Conservation (phyloP, 2,797 vertebrate species). For the Neoniphon sammara region DNA sequence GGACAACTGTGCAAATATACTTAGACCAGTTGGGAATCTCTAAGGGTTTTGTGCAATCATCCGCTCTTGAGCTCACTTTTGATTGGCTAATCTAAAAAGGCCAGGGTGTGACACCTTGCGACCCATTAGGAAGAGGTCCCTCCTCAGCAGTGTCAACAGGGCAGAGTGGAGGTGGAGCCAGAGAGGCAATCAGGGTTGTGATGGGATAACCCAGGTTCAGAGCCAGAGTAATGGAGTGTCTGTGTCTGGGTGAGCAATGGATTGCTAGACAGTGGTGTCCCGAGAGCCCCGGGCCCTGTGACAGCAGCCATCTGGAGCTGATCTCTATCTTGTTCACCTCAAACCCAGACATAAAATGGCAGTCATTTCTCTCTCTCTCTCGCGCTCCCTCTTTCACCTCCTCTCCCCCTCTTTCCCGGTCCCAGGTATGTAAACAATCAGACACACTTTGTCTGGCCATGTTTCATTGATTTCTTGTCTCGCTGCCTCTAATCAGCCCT, state of each 20-base stretch:
- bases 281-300: slow-evolving; percentile 65
- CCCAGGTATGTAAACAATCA: slow-evolving; percentile 80
- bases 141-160: slow-evolving; percentile 66
- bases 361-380: slow-evolving; percentile 57
- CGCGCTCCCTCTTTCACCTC: background rate
- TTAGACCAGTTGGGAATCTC: slow-evolving; percentile 46
- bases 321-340: slow-evolving; percentile 77
- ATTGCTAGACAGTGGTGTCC: slow-evolving; percentile 63
- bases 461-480: slow-evolving; percentile 80
- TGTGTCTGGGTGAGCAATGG: slow-evolving; percentile 70
- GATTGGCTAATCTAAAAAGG: slow-evolving; percentile 54
- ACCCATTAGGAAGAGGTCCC: slow-evolving; percentile 49
- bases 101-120: slow-evolving; percentile 36
- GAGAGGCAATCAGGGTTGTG: slow-evolving; percentile 69
- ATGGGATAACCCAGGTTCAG: slow-evolving; percentile 76
- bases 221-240: slow-evolving; percentile 74
- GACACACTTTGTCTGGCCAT: slow-evolving; percentile 76
- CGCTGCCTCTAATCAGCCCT: slow-evolving; percentile 77
- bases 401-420: slow-evolving; percentile 37
- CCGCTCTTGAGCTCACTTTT: slow-evolving; percentile 43
- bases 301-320: slow-evolving; percentile 79
- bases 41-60: slow-evolving; percentile 54
- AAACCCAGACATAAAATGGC: slow-evolving; percentile 74
- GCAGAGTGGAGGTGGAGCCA: slow-evolving; percentile 58
- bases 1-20: slow-evolving; percentile 74